Percentiles rank a stretch among this genome's conserved stretches.
phyloP scores from a whole-genome alignment of 2,113 vertebrate species.

The Eulemur macaco region DNA sequence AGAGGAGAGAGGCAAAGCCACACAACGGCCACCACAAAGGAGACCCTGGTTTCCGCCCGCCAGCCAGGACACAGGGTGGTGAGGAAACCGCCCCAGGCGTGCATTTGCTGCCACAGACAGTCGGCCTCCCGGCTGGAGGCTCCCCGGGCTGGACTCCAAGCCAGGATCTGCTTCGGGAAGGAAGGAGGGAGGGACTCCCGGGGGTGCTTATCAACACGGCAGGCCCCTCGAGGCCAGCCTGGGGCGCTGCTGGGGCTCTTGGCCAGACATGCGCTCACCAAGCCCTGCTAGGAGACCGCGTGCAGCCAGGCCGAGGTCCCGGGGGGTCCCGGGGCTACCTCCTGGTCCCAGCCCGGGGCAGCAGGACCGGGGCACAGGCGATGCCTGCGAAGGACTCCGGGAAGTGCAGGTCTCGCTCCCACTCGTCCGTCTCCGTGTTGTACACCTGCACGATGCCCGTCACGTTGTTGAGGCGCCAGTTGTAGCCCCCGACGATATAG shows the following conservation, averaged over 20 bases:
- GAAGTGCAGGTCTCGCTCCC: conserved; percentile 98
- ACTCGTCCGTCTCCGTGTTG: conserved; percentile 95
- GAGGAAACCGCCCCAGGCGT: background rate
- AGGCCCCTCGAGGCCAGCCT: background rate
- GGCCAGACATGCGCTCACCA: fast-evolving
- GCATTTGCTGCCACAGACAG: conserved; percentile 50
- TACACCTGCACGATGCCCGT: conserved; percentile 98
- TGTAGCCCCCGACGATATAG: conserved; percentile 96
- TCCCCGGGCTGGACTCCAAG: background rate
- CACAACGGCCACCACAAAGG: background rate
- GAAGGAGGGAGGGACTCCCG: background rate
- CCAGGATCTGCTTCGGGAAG: conserved; percentile 26
- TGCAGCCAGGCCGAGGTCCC: fast-evolving
- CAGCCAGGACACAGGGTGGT: background rate
- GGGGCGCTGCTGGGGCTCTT: fast-evolving
- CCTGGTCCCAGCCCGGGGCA: conserved; percentile 88
- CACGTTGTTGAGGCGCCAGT: conserved; percentile 98
- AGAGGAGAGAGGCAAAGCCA: background rate
- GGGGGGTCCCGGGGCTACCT: conserved; percentile 72
- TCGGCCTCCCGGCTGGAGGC: conserved; percentile 18
- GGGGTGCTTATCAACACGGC: fast-evolving
- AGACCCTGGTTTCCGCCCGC: background rate
- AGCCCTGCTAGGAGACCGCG: background rate
- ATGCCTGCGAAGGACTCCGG: conserved; percentile 96
- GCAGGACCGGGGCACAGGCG: conserved; percentile 89